Evolutionary conservation across 1,140 invertebrate genomes (phyloP).

Genomic region (Sipha flava): DNA sequence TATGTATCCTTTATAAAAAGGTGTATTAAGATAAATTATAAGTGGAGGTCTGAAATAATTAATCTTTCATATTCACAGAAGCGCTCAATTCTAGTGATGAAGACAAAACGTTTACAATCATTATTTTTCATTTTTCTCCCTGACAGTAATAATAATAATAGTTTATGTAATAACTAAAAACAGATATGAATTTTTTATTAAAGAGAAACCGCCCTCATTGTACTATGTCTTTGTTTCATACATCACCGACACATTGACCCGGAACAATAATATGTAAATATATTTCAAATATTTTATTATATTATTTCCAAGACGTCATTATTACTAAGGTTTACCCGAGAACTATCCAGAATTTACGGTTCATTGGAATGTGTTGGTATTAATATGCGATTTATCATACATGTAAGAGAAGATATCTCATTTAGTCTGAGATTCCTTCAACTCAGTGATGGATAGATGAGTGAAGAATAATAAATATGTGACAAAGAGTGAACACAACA

Average conservation of each 20-base stretch:
- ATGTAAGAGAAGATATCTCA: slow-evolving; percentile 7
- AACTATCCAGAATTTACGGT: not conserved
- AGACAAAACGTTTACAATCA: slow-evolving; percentile 24
- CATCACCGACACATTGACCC: slow-evolving; percentile 4
- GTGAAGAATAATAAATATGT: not conserved
- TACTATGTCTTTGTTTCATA: slow-evolving; percentile 18
- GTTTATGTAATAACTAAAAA: slow-evolving; percentile 22
- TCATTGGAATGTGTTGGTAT: slow-evolving; percentile 27
- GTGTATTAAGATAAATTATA: not conserved
- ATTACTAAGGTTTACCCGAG: not conserved
- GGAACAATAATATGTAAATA: slow-evolving; percentile 26
- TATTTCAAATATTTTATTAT: slow-evolving; percentile 3
- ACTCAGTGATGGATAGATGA: not conserved
- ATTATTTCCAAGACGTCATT: slow-evolving; percentile 9
- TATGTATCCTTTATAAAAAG: not conserved
- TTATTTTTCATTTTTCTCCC: not conserved
- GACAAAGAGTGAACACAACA: not conserved
- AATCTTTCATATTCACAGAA: slow-evolving; percentile 23
- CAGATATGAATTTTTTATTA: not conserved
- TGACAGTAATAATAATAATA: not conserved
- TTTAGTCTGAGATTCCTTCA: not conserved
- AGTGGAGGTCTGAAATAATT: not conserved
- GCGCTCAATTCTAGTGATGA: not conserved
- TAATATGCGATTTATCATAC: slow-evolving; percentile 24
- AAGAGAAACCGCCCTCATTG: not conserved